These are phyloP conservation scores for Lepus oiostolus DNA, from an alignment of 2,797 vertebrate genomes.

Conservation along the genomic window DNA sequence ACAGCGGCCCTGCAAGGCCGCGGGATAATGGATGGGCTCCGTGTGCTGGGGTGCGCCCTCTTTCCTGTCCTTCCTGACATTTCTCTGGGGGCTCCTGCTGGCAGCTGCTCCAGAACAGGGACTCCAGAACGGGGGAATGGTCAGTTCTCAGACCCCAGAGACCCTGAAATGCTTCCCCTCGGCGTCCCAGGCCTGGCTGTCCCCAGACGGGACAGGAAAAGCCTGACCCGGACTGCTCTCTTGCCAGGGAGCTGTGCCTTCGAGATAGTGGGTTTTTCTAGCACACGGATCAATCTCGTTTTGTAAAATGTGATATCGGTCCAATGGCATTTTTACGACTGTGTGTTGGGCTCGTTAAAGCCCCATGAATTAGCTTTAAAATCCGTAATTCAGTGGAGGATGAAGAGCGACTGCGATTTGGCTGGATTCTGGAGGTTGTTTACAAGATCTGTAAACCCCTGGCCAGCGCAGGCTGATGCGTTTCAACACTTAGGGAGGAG, in stretches of 20 bases:
- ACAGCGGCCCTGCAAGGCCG: neutral
- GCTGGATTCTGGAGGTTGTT: conserved; percentile 85
- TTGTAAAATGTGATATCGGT: conserved; percentile 81
- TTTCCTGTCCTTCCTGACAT: conserved; percentile 28
- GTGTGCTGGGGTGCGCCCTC: neutral
- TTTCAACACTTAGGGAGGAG: conserved; percentile 73
- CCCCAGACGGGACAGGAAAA: conserved; percentile 30
- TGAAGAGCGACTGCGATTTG: conserved; percentile 79
- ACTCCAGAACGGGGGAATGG: neutral
- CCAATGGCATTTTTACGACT: conserved; percentile 80
- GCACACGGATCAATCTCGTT: conserved; percentile 79
- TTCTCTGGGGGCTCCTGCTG: neutral
- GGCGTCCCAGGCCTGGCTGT: conserved; percentile 14
- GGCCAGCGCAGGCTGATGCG: conserved; percentile 73
- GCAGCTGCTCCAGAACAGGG: neutral
- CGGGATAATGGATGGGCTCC: neutral
- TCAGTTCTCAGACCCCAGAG: conserved; percentile 35
- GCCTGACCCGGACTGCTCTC: neutral
- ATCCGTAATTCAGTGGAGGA: conserved; percentile 80
- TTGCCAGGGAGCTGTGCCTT: conserved; percentile 77
- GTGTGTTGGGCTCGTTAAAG: conserved; percentile 83
- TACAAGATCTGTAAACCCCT: conserved; percentile 86
- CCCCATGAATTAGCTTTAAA: conserved; percentile 80
- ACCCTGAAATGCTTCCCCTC: conserved; percentile 35
- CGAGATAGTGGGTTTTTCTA: conserved; percentile 79